phyloP scores from a whole-genome alignment of 2,113 vertebrate genomes.

The Hydrolagus affinis region DNA sequence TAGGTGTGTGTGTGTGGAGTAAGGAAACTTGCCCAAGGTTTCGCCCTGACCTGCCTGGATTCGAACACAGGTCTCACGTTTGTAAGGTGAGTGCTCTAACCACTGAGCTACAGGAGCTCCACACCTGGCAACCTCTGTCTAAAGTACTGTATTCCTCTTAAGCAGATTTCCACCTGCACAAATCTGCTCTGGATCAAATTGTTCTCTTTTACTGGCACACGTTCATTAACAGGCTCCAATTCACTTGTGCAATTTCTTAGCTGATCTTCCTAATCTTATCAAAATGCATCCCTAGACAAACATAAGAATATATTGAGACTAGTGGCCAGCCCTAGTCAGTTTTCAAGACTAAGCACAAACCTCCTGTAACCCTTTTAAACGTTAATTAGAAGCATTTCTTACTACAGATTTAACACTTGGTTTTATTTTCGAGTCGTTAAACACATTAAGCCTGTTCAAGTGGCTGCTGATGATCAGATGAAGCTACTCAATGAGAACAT shows the following conservation, averaged over 20 bases:
- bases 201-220: background rate
- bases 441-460: too few relatives aligned
- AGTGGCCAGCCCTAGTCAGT: background rate
- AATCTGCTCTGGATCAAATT: background rate
- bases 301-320: background rate
- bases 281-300: background rate
- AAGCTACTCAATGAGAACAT: background rate
- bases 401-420: background rate
- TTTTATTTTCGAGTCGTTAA: background rate
- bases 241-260: background rate
- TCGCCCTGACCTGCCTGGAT: too few relatives aligned
- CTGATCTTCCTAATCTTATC: background rate
- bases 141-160: slow-evolving; percentile 1
- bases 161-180: slow-evolving; percentile 4
- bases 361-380: background rate
- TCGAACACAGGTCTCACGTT: too few relatives aligned
- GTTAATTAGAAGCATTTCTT: background rate
- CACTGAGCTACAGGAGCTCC: too few relatives aligned
- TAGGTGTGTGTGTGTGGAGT: too few relatives aligned
- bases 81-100: too few relatives aligned
- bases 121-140: background rate
- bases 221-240: background rate
- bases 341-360: background rate
- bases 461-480: too few relatives aligned
- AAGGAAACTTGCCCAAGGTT: too few relatives aligned